These are phyloP conservation scores for Phyllotreta striolata DNA, from an alignment of 2,888 invertebrate species.

Conservation along the genomic window DNA sequence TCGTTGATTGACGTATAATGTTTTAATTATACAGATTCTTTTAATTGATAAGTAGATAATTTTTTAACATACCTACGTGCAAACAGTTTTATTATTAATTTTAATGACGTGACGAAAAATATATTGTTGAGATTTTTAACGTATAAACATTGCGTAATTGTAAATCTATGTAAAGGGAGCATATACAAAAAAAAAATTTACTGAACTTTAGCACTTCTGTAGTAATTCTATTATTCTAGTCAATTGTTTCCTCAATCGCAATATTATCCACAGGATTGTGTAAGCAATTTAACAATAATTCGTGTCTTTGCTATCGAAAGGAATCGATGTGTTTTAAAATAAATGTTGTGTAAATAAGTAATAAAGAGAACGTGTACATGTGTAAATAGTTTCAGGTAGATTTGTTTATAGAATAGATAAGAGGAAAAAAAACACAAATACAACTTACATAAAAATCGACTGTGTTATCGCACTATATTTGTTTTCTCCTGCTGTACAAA, in stretches of 20 bases:
- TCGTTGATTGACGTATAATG: constrained; percentile 30
- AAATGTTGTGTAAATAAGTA: constrained; percentile 44
- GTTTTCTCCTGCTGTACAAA: constrained; percentile 46
- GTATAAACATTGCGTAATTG: no score
- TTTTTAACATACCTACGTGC: neutral
- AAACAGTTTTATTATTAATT: neutral
- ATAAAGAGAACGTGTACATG: constrained; percentile 46
- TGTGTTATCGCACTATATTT: constrained; percentile 46
- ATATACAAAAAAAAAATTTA: neutral
- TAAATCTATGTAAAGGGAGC: no score
- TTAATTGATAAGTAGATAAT: constrained; percentile 18
- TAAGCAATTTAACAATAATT: constrained; percentile 21
- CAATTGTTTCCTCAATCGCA: constrained; percentile 16
- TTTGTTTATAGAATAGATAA: constrained; percentile 49
- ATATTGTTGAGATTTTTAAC: neutral
- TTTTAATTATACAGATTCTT: constrained; percentile 33
- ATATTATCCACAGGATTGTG: neutral
- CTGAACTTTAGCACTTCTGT: constrained; percentile 12
- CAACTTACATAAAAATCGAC: constrained; percentile 39
- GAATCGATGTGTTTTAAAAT: constrained; percentile 32
- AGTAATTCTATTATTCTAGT: constrained; percentile 34
- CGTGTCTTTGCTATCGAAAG: constrained; percentile 26
- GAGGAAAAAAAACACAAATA: constrained; percentile 30
- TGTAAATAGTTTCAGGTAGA: constrained; percentile 50
- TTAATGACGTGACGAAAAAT: constrained; percentile 15